Base-by-base conservation (phyloP, 2,113 vertebrate genomes). In the Hippocampus barbouri region DNA sequence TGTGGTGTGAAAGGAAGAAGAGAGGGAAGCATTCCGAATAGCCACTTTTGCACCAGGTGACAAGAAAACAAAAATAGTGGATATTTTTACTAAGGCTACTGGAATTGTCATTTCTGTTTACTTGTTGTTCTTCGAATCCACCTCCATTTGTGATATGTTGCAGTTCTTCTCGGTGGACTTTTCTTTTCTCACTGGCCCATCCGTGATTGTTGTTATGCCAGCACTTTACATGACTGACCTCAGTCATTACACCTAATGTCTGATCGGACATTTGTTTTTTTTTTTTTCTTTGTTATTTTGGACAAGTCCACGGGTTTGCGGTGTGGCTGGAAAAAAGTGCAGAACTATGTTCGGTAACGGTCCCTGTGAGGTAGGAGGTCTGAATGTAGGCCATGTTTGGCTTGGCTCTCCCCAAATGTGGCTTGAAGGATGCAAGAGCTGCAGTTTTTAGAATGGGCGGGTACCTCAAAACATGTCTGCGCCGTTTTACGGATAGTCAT, bases 151-250 rank as follows among this genome's bases (percentile, higher is more conserved):
- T 38, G 68, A 83, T 80, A 74, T 63, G 53, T 4, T 53, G n/a
- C 47, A 53, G 57, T 56, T 66, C 63, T 70, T 9, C 38, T 40
- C 73, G 41, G 64, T 70, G 77, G 73, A 83, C 78, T 69, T 70
- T 63, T 57, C 63, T 66, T 68, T 70, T 45, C 57, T 27, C 12
- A 57, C 21, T 59, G 15, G 6, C 27, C 25, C 27, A 79, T 71
- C 71, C 69, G 1, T 86, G 85, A 89, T 80, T 86, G 87, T 91
- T 75, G 73, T 89, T 89, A 89, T 88, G 86, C 83, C 72, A 83
- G 92, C 91, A 92, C 90, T 93, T 93, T 92, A 92, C 57, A 66
- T 83, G 73, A 87, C 89, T 79, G 80, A 85, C 73, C 38, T 82
- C 74, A 74, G 75, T 86, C 74, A 63, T 79, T 77, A 69, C 76